Conservation (phyloP, 1,140 invertebrate species). For the Drosophila lowei region DNA sequence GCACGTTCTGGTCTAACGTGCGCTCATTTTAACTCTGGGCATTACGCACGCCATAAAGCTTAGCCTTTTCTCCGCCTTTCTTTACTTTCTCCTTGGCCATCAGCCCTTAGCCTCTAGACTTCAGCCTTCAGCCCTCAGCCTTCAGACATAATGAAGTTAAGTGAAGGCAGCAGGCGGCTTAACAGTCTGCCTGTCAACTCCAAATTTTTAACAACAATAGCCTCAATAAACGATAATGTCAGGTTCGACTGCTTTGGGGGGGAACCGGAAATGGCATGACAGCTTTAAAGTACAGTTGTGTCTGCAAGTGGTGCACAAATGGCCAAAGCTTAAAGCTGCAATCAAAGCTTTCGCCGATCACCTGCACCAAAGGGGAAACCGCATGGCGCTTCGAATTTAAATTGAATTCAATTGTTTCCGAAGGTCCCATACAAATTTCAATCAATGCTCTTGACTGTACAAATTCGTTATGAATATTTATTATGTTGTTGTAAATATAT, state of each 20-base stretch:
- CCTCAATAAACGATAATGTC: conserved; percentile 72
- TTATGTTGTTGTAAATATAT: too few relatives aligned
- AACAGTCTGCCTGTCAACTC: conserved; percentile 55
- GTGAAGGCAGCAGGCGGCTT: conserved; percentile 69
- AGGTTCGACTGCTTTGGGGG: conserved; percentile 25
- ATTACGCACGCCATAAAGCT: conserved; percentile 82
- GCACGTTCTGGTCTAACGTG: conserved; percentile 77
- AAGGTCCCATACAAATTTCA: too few relatives aligned
- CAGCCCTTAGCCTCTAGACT: conserved; percentile 31
- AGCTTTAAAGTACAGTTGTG: too few relatives aligned
- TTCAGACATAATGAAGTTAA: conserved; percentile 75
- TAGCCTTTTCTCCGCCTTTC: conserved; percentile 52
- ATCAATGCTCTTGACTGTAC: too few relatives aligned
- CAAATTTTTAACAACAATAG: conserved; percentile 43
- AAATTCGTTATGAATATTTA: too few relatives aligned
- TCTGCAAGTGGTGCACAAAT: too few relatives aligned
- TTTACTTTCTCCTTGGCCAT: neutral
- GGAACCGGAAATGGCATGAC: conserved; percentile 8
- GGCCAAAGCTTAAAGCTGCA: too few relatives aligned
- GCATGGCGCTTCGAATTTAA: too few relatives aligned
- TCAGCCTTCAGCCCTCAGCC: conserved; percentile 31
- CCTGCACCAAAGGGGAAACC: too few relatives aligned
- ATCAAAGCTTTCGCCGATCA: too few relatives aligned
- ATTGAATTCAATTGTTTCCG: too few relatives aligned
- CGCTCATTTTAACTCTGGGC: conserved; percentile 70